These are phyloP conservation scores for Orcinus orca DNA, from an alignment of 2,113 vertebrate genomes.

Conservation along the genomic window DNA sequence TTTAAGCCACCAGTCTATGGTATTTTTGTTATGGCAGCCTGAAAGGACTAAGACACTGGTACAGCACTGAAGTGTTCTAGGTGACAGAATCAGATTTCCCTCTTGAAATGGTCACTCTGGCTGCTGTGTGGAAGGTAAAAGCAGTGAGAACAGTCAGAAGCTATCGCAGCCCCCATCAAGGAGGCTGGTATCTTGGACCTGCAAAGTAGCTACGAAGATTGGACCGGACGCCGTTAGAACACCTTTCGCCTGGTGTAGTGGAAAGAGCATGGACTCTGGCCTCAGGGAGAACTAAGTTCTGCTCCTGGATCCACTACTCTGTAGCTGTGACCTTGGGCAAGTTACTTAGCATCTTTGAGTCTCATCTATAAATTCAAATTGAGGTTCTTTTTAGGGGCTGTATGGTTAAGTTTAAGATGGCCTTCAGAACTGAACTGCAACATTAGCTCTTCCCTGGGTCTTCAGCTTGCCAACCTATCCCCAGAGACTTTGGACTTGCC, in stretches of 20 bases:
- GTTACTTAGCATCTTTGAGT: not conserved
- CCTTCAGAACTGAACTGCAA: not conserved
- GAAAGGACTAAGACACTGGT: not conserved
- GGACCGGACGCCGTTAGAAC: not conserved
- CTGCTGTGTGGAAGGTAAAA: not conserved
- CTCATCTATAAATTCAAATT: not conserved
- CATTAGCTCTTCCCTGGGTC: not conserved
- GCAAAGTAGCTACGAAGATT: not conserved
- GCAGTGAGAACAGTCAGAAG: not conserved
- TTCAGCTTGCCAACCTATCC: not conserved
- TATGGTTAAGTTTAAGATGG: not conserved
- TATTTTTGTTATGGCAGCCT: not conserved
- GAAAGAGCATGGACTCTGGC: not conserved
- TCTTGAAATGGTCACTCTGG: not conserved
- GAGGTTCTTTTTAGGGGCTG: not conserved
- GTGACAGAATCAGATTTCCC: not conserved
- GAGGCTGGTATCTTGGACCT: not conserved
- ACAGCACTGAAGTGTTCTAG: not conserved
- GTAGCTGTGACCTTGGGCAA: not conserved
- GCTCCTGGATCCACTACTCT: not conserved
- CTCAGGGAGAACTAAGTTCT: not conserved
- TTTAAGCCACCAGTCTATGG: not conserved
- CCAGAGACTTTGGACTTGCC: not conserved
- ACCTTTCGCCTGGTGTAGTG: not conserved
- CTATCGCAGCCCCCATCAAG: not conserved